Conservation (phyloP, 2,113 vertebrate genomes). For the Trichomycterus rosablanca region DNA sequence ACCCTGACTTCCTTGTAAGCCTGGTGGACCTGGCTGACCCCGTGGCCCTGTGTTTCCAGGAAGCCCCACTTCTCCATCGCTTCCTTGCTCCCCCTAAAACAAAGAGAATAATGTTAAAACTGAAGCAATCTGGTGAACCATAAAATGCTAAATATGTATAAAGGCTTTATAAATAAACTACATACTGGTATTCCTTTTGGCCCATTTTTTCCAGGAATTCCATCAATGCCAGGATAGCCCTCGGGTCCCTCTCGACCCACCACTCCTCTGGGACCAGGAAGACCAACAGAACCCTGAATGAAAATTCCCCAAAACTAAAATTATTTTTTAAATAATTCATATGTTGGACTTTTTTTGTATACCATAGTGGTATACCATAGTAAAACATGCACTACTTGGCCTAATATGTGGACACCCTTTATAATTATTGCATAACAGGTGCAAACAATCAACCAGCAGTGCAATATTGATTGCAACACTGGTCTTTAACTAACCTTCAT, state of each 20-base stretch:
- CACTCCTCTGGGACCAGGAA: slow-evolving; percentile 80
- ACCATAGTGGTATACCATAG: no score
- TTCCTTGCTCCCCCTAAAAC: slow-evolving; percentile 85
- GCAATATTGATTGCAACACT: no score
- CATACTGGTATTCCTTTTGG: slow-evolving; percentile 73
- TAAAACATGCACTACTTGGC: no score
- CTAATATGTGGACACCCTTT: no score
- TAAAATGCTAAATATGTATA: background rate
- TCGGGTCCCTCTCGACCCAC: slow-evolving; percentile 85
- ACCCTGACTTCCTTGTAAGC: slow-evolving; percentile 87
- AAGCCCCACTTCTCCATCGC: slow-evolving; percentile 77
- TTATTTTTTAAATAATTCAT: background rate
- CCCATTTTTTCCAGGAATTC: slow-evolving; percentile 78
- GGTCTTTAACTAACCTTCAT: no score
- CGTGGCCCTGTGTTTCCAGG: slow-evolving; percentile 73
- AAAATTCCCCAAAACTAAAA: slow-evolving; percentile 3
- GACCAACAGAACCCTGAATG: slow-evolving; percentile 83
- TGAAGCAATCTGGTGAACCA: background rate
- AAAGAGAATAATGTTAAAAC: background rate
- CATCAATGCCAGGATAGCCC: slow-evolving; percentile 76
- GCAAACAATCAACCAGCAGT: no score
- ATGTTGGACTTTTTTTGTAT: background rate
- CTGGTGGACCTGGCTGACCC: slow-evolving; percentile 76
- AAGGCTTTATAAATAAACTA: background rate
- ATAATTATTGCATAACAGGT: no score